phyloP scores from a whole-genome alignment of 2,113 vertebrate species.

The Uria lomvia region DNA sequence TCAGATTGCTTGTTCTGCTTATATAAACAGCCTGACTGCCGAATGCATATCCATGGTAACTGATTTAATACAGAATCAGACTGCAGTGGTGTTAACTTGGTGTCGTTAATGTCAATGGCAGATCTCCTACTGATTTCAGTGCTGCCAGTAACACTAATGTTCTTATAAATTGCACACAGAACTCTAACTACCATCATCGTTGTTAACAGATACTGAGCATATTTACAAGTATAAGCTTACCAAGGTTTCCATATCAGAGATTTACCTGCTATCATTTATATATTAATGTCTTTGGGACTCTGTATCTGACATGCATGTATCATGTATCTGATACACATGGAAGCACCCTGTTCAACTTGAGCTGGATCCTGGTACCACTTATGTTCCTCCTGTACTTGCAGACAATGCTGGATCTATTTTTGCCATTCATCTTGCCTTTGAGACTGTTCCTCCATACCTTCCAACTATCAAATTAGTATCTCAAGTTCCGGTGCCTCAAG shows the following conservation, averaged over 20 bases:
- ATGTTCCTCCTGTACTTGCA: not conserved
- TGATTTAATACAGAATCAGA: not conserved
- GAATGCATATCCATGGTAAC: constrained; percentile 19
- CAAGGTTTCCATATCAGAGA: not conserved
- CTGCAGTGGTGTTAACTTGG: not conserved
- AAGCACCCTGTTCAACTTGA: not conserved
- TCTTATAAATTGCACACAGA: not conserved
- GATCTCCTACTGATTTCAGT: not conserved
- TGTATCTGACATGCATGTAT: not conserved
- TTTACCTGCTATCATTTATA: not conserved
- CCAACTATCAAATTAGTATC: not conserved
- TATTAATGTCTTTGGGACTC: not conserved
- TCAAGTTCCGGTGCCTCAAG: not conserved
- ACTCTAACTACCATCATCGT: not conserved
- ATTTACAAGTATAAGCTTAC: not conserved
- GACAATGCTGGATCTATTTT: not conserved
- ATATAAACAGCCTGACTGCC: not conserved
- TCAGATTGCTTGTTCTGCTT: not conserved
- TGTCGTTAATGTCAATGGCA: not conserved
- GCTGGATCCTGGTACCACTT: not conserved
- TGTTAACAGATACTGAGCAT: not conserved
- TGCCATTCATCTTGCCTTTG: not conserved
- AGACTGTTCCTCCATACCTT: not conserved
- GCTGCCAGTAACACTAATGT: not conserved
- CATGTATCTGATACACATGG: too few species aligned